phyloP scores from a whole-genome alignment of 2,113 vertebrate species.

The Ceyx margarethae region DNA sequence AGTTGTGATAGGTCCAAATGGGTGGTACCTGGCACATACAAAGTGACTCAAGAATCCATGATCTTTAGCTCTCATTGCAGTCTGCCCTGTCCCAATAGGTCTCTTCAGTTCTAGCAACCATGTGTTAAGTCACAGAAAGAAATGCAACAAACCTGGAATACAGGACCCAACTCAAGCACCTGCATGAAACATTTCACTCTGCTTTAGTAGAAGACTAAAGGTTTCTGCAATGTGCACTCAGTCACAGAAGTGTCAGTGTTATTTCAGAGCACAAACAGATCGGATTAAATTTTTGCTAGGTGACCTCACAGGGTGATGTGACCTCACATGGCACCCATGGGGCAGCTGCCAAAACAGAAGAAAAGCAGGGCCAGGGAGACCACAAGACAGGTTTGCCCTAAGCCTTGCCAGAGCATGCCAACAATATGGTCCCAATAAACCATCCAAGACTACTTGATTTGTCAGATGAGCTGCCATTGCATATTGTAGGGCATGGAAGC shows the following conservation, averaged over 20 bases:
- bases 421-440: not conserved
- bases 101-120: too few species aligned
- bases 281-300: not conserved
- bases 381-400: not conserved
- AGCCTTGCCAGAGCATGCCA: not conserved
- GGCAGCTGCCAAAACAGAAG: not conserved
- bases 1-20: not conserved
- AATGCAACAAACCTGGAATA: not conserved
- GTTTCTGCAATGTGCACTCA: not conserved
- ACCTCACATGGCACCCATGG: not conserved
- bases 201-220: not conserved
- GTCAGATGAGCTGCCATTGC: not conserved
- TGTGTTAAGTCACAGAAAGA: not conserved
- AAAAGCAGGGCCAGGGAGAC: not conserved
- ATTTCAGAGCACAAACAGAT: not conserved
- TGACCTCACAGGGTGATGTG: not conserved
- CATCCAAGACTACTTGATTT: not conserved
- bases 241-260: not conserved
- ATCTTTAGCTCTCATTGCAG: not conserved
- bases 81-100: fast-evolving
- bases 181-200: not conserved
- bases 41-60: not conserved
- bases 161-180: not conserved
- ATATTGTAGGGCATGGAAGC: not conserved
- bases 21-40: not conserved